A percentile compares a stretch with the other conserved stretches of the same genome.
phyloP scores from a whole-genome alignment of 1,140 invertebrate genomes.

The Drosophila pseudoananassae region DNA sequence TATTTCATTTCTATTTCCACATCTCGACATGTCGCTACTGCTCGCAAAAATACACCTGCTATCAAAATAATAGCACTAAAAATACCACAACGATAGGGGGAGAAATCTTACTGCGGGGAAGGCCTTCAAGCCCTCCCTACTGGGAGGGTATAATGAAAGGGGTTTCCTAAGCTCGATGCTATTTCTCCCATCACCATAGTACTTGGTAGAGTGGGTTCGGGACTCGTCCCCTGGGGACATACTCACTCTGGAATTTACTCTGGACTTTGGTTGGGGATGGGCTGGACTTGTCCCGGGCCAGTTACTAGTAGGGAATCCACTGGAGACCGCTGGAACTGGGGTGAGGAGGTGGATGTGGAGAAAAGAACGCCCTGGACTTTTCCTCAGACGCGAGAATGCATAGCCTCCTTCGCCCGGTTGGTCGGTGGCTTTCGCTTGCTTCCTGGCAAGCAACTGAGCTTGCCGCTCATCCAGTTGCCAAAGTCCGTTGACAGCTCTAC shows the following conservation, averaged over 20 bases:
- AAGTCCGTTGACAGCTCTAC: conserved; percentile 12
- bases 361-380: conserved; percentile 10
- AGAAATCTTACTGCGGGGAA: too few species aligned
- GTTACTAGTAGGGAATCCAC: background rate
- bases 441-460: conserved; percentile 43
- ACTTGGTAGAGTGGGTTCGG: background rate
- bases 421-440: conserved; percentile 21
- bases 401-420: conserved; percentile 9
- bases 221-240: conserved; percentile 11
- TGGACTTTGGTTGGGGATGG: background rate
- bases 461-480: conserved; percentile 24
- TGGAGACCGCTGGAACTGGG: background rate
- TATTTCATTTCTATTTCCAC: conserved; percentile 42
- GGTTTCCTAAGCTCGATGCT: background rate
- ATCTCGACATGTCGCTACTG: conserved; percentile 5
- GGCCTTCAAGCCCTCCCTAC: too few species aligned
- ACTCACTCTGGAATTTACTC: conserved; percentile 26
- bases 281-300: background rate
- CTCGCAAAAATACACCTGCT: conserved; percentile 7
- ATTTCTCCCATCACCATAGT: background rate
- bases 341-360: background rate
- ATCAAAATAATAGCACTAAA: conserved; percentile 9
- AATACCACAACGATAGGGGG: too few species aligned
- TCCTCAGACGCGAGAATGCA: conserved; percentile 35
- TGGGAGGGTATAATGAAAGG: too few species aligned